Percentiles rank a stretch among this genome's conserved stretches.
Evolutionary conservation across 2,113 vertebrate genomes (phyloP).

Genomic region (Poicephalus gulielmi): DNA sequence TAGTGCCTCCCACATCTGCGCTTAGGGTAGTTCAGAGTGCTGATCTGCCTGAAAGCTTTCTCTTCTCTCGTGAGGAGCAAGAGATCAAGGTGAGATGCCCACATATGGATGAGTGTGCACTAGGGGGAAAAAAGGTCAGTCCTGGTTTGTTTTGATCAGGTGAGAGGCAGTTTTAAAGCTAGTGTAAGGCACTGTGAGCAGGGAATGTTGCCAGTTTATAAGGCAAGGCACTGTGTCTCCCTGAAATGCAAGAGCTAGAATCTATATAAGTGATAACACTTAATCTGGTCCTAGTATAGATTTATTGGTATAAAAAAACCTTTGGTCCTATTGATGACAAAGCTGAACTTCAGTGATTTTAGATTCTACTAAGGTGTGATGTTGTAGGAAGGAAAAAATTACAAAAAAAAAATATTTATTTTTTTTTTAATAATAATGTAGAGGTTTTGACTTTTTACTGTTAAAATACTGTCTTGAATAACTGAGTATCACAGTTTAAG

Average conservation of each 20-base stretch:
- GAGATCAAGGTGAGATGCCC: not conserved
- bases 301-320: not conserved
- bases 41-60: not conserved
- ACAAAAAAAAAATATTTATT: not conserved
- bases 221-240: not conserved
- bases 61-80: not conserved
- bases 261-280: not conserved
- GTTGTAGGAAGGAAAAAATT: not conserved
- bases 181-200: not conserved
- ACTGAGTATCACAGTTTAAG: not conserved
- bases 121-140: not conserved
- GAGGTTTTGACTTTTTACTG: not conserved
- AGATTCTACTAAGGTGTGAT: not conserved
- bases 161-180: not conserved
- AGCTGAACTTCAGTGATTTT: not conserved
- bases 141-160: not conserved
- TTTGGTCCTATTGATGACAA: fast-evolving
- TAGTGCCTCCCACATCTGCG: not conserved
- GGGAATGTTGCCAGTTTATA: not conserved
- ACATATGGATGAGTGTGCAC: fast-evolving
- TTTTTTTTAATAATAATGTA: not conserved
- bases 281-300: not conserved
- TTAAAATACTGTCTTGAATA: not conserved
- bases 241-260: not conserved
- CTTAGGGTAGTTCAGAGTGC: fast-evolving